Evolutionary conservation across 2,888 invertebrate genomes (phyloP), one percentile per base, ranked within the genome.

Genomic region (Hemaris fuciformis): DNA sequence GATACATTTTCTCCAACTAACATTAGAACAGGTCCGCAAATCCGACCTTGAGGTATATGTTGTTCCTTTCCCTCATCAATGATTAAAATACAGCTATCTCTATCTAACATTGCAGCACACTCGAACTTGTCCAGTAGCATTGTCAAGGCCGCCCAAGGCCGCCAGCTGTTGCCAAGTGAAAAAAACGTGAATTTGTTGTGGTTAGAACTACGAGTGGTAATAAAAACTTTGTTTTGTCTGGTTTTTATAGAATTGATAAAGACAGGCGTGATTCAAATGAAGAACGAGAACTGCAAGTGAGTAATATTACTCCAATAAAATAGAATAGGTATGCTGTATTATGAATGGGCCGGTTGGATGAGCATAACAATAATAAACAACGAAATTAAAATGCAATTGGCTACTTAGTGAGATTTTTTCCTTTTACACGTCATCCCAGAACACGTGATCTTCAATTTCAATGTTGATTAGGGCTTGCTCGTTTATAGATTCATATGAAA

Each of bases 91-190:
- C 18, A 18, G 15, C 18, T 15, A 7, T 53, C 31, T 53, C 53
- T 53, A 13, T 43, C 27, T 18, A 27, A 25, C 7, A 7, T n/a
- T 31, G 53, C 53, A 18, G 31, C 23, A 46, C 22, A 48, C 1
- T 15, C 48, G 15, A 25, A 20, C 43, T 53, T 53, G 27, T 53
- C 48, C 27, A 53, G 18, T 15, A 18, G 27, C 53, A 53, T 53
- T 53, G 27, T 18, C 53, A 53, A 53, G 53, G 53, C 10, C 53
- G 31, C 10, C 7, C 27, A 53, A 53, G 53, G 53, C 53, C 53
- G 53, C n/a, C 0, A 3, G 15, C 4, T 20, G 53, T 53, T 53
- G 53, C 53, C 27, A 53, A 53, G 53, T 18, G 31, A 18, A 31
- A 53, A 4, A 27, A 53, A 22, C 45, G 45, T 45, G 3, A 27